Percentiles rank a stretch among this genome's conserved stretches.
phyloP scores from a whole-genome alignment of 2,113 vertebrate species.

The Cyprinodon tularosa region DNA sequence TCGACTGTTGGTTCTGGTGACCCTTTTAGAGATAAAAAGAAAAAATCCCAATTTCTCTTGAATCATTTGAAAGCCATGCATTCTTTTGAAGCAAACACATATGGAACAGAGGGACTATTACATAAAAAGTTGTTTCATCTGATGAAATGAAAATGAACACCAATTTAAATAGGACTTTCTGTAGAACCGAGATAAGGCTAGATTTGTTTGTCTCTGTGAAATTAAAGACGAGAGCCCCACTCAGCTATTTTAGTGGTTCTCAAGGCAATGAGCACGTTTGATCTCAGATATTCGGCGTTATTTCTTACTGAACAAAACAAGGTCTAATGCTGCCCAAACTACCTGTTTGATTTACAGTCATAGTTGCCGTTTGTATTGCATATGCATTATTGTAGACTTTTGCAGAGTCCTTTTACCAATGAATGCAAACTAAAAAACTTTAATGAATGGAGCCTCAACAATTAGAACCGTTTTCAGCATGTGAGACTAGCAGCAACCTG shows the following conservation, averaged over 20 bases:
- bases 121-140: background rate
- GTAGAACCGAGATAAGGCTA: background rate
- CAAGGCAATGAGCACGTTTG: too few species aligned
- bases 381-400: background rate
- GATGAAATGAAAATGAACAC: background rate
- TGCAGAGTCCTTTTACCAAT: background rate
- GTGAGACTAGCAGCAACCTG: background rate
- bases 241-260: background rate
- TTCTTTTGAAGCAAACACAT: background rate
- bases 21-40: background rate
- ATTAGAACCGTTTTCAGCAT: background rate
- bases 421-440: background rate
- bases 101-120: background rate
- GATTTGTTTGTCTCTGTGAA: background rate
- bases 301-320: background rate
- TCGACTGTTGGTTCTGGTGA: background rate
- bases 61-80: background rate
- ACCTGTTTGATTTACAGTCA: background rate
- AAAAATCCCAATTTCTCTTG: background rate
- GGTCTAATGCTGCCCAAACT: background rate
- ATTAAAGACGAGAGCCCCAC: background rate
- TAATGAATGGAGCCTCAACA: background rate
- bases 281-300: background rate
- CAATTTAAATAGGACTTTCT: background rate
- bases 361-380: background rate